phyloP scores from a whole-genome alignment of 1,140 invertebrate species.

The Formica exsecta region DNA sequence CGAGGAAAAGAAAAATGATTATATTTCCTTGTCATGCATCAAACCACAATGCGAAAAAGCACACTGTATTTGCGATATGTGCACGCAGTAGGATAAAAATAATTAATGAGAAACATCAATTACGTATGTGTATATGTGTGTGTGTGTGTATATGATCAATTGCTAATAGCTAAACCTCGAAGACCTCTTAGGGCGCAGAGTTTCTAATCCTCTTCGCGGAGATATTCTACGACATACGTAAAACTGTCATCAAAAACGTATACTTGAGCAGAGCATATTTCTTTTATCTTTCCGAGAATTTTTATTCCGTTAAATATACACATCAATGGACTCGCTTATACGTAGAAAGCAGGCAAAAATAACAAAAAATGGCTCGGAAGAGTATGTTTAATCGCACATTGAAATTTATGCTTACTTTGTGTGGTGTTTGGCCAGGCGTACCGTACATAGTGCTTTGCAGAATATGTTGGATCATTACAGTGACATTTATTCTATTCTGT shows the following conservation, averaged over 20 bases:
- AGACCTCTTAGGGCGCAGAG: neutral
- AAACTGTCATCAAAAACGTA: too few species aligned
- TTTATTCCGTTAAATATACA: neutral
- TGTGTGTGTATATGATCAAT: neutral
- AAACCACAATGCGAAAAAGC: neutral
- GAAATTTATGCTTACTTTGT: too few species aligned
- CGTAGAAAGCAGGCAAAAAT: neutral
- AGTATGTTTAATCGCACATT: too few species aligned
- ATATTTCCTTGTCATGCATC: neutral
- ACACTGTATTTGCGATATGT: neutral
- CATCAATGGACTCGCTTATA: neutral
- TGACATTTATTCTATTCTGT: too few species aligned
- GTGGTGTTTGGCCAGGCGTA: too few species aligned
- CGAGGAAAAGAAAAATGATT: neutral
- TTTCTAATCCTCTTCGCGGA: neutral
- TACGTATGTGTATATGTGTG: neutral
- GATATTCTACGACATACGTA: slow-evolving; percentile 1
- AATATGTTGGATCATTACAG: too few species aligned
- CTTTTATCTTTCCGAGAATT: neutral
- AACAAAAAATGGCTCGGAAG: neutral
- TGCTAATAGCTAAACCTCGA: neutral
- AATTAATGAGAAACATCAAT: slow-evolving; percentile 1
- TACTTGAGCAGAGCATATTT: neutral
- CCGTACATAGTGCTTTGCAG: too few species aligned
- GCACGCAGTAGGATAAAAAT: slow-evolving; percentile 5